phyloP scores from a whole-genome alignment of 2,888 invertebrate species.

The Glaucopsyche alexis region DNA sequence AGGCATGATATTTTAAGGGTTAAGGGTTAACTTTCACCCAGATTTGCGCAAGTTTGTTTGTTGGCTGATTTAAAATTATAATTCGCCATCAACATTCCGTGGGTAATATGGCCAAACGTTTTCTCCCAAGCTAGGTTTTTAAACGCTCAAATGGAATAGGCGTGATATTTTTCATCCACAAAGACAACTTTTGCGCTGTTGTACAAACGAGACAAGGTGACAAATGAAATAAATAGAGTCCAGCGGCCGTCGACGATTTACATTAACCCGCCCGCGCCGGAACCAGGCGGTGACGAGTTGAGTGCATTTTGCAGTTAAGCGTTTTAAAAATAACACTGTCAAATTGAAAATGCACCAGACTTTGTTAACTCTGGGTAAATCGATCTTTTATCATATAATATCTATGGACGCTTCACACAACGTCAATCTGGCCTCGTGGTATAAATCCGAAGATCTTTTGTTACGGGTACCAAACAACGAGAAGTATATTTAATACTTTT shows the following conservation, averaged over 20 bases:
- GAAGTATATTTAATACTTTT: too few species aligned
- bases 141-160: not conserved
- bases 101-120: too few species aligned
- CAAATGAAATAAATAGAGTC: constrained; percentile 26
- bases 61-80: too few species aligned
- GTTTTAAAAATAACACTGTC: constrained; percentile 50
- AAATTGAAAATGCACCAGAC: constrained; percentile 36
- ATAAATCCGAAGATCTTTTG: too few species aligned
- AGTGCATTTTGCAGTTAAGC: constrained; percentile 60
- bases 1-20: too few species aligned
- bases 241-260: constrained; percentile 45
- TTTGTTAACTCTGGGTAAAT: not conserved
- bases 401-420: too few species aligned
- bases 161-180: constrained; percentile 12
- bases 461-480: too few species aligned
- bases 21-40: too few species aligned
- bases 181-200: constrained; percentile 9
- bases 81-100: too few species aligned
- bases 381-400: not conserved
- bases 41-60: too few species aligned
- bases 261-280: constrained; percentile 45
- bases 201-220: constrained; percentile 24
- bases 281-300: constrained; percentile 41
- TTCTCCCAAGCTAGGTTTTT: too few species aligned
- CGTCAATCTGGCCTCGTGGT: too few species aligned